A percentile compares a stretch with the other conserved stretches of the same genome.
Evolutionary conservation across 2,113 vertebrate species (phyloP).

Genomic region (Cathartes aura): DNA sequence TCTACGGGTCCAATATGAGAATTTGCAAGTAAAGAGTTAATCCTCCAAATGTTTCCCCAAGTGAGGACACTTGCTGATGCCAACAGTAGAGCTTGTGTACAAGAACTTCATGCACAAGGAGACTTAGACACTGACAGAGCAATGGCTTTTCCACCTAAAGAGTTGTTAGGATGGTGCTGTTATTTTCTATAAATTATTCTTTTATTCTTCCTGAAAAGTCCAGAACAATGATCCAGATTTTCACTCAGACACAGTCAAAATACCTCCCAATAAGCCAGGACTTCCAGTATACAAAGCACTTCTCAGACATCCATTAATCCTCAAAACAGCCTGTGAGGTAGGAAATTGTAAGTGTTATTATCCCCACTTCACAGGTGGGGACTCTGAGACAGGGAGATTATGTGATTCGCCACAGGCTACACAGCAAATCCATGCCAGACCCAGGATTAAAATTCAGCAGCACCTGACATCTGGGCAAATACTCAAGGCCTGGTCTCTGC

Average conservation of each 20-base stretch:
- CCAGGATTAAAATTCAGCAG: slow-evolving; percentile 58
- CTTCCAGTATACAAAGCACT: slow-evolving; percentile 50
- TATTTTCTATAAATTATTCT: background rate
- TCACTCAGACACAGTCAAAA: slow-evolving; percentile 13
- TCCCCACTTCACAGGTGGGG: slow-evolving; percentile 62
- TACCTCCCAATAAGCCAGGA: slow-evolving; percentile 13
- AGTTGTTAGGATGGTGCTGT: background rate
- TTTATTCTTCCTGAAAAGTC: background rate
- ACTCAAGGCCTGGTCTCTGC: slow-evolving; percentile 21
- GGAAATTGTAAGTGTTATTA: slow-evolving; percentile 62
- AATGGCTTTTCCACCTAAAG: background rate
- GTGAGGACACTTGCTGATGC: background rate
- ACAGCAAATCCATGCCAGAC: slow-evolving; percentile 50
- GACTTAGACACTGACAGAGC: background rate
- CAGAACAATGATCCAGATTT: background rate
- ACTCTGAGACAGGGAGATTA: slow-evolving; percentile 49
- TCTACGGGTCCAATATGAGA: background rate
- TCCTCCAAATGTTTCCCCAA: background rate
- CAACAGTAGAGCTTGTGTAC: background rate
- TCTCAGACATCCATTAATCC: slow-evolving; percentile 69
- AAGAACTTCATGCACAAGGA: background rate
- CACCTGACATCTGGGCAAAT: slow-evolving; percentile 62
- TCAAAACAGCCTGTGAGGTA: slow-evolving; percentile 61
- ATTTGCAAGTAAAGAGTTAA: background rate
- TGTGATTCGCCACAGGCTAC: slow-evolving; percentile 61